Evolutionary conservation across 2,113 vertebrate genomes (phyloP).

Genomic region (Rhabdomys dilectus): DNA sequence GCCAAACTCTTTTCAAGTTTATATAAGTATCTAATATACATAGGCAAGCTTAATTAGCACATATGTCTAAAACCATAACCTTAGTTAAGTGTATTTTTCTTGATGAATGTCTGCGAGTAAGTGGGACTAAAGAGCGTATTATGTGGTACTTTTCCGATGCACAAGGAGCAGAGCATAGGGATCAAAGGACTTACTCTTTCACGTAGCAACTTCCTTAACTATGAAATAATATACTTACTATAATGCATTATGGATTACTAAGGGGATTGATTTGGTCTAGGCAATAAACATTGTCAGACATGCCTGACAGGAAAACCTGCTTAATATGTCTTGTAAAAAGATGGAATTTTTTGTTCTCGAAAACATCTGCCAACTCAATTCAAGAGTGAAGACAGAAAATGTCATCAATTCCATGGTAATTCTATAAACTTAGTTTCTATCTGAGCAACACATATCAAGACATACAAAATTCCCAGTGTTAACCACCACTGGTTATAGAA

Average conservation of each 20-base stretch:
- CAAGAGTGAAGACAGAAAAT: slow-evolving; percentile 90
- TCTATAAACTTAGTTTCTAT: slow-evolving; percentile 86
- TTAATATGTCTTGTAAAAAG: slow-evolving; percentile 90
- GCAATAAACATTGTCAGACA: slow-evolving; percentile 90
- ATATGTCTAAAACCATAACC: slow-evolving; percentile 58
- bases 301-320: slow-evolving; percentile 87
- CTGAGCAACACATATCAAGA: slow-evolving; percentile 80
- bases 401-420: slow-evolving; percentile 89
- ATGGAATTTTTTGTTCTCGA: slow-evolving; percentile 89
- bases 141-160: slow-evolving; percentile 72
- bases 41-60: slow-evolving; percentile 26
- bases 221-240: slow-evolving; percentile 87
- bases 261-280: slow-evolving; percentile 87
- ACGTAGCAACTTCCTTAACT: slow-evolving; percentile 85
- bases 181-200: slow-evolving; percentile 87
- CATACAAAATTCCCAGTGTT: slow-evolving; percentile 80
- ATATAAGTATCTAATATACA: background rate
- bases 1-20: slow-evolving; percentile 43
- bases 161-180: slow-evolving; percentile 78
- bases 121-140: slow-evolving; percentile 57
- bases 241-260: slow-evolving; percentile 86
- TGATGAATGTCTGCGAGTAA: slow-evolving; percentile 77
- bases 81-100: slow-evolving; percentile 71
- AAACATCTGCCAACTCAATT: slow-evolving; percentile 91
- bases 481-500: slow-evolving; percentile 83